These are phyloP conservation scores for Drosophila guanche DNA, from an alignment of 1,140 invertebrate genomes.

Conservation along the genomic window DNA sequence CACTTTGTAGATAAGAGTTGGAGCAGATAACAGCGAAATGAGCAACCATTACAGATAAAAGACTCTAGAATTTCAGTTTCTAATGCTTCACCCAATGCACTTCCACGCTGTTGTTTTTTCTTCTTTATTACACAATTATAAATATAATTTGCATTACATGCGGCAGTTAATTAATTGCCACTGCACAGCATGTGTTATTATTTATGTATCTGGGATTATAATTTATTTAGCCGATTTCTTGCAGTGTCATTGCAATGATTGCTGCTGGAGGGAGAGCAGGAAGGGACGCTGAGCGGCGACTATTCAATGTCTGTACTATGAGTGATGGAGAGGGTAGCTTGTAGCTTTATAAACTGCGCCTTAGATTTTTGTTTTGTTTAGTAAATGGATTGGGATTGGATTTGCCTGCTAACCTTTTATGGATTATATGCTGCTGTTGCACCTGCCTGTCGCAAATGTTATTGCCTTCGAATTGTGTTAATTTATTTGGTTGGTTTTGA, in stretches of 20 bases:
- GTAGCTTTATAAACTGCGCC: constrained; percentile 55
- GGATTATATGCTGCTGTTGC: constrained; percentile 19
- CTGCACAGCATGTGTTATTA: constrained; percentile 3
- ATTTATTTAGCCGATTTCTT: constrained; percentile 34
- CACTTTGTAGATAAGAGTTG: no score
- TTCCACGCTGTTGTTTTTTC: background rate
- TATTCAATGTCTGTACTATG: constrained; percentile 4
- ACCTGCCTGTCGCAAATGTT: constrained; percentile 24
- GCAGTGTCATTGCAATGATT: constrained; percentile 48
- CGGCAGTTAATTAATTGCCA: constrained; percentile 21
- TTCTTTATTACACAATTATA: constrained; percentile 14
- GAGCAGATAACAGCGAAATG: no score
- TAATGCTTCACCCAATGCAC: background rate
- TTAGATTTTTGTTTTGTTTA: constrained; percentile 59
- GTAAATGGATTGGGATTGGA: constrained; percentile 21
- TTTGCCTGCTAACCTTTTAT: constrained; percentile 56
- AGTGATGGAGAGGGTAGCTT: background rate
- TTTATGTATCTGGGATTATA: constrained; percentile 35
- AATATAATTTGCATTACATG: constrained; percentile 33
- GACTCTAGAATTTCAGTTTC: background rate
- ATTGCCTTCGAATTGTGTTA: constrained; percentile 32
- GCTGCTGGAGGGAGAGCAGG: background rate
- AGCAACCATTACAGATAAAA: no score
- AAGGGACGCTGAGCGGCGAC: constrained; percentile 5
- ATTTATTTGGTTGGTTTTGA: constrained; percentile 1